A percentile compares a stretch with the other conserved stretches of the same genome.
Conservation (phyloP, 1,140 invertebrate species). For the Centruroides sculpturatus region DNA sequence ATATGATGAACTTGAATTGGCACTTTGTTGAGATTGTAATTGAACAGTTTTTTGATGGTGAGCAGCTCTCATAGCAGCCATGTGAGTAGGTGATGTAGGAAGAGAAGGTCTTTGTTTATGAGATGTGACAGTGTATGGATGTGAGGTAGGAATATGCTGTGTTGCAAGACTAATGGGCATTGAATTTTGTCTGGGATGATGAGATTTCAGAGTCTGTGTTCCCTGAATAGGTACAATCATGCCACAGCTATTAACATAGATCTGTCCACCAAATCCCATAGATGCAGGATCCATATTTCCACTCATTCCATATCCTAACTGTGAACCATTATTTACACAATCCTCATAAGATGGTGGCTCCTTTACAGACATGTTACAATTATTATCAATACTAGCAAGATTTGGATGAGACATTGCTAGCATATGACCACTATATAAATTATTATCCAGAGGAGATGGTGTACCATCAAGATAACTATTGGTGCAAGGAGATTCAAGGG, state of each 20-base stretch:
- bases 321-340: conserved; percentile 12
- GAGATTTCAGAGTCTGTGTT: conserved; percentile 5
- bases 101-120: conserved; percentile 52
- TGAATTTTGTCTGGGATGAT: conserved; percentile 14
- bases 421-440: conserved; percentile 18
- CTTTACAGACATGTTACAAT: conserved; percentile 3
- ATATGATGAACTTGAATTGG: conserved; percentile 74
- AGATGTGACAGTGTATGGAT: neutral
- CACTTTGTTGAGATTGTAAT: conserved; percentile 46
- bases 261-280: neutral
- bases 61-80: conserved; percentile 74
- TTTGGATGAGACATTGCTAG: conserved; percentile 26
- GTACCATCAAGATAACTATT: conserved; percentile 12
- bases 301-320: conserved; percentile 9
- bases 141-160: conserved; percentile 11
- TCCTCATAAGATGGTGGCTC: conserved; percentile 62
- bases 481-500: conserved; percentile 19
- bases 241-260: conserved; percentile 4
- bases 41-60: conserved; percentile 53
- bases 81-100: conserved; percentile 86
- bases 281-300: conserved; percentile 2
- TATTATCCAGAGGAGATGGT: conserved; percentile 30
- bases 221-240: neutral
- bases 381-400: conserved; percentile 15
- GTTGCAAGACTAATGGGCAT: conserved; percentile 12